These are phyloP conservation scores for Coptodon rendalli DNA, from an alignment of 2,113 vertebrate species.

Conservation along the genomic window DNA sequence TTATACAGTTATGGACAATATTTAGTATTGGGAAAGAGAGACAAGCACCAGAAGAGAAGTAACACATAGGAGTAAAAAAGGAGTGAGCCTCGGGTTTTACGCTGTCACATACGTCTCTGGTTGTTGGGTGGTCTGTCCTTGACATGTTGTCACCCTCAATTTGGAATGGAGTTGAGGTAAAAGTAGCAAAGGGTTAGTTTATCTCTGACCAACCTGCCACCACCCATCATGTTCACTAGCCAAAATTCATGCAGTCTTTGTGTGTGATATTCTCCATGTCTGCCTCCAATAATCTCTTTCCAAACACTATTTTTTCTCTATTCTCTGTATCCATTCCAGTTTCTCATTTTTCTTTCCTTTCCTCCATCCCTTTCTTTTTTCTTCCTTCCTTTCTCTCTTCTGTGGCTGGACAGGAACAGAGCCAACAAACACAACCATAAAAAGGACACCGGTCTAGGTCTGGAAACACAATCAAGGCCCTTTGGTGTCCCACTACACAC, in stretches of 20 bases:
- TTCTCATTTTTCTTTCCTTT: background rate
- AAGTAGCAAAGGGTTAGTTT: background rate
- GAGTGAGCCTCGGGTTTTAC: background rate
- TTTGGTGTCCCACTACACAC: conserved; percentile 27
- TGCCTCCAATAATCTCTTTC: background rate
- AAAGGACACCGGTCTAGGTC: conserved; percentile 64
- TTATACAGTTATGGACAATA: background rate
- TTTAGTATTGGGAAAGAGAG: background rate
- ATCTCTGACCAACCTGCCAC: conserved; percentile 11
- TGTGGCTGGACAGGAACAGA: conserved; percentile 42
- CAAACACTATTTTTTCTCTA: background rate
- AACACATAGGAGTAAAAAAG: background rate
- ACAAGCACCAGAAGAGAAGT: background rate
- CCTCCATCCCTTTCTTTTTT: background rate
- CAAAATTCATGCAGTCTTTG: background rate
- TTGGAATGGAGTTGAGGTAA: background rate
- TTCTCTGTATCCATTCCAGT: conserved; percentile 12
- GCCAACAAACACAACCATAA: conserved; percentile 73
- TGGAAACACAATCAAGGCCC: conserved; percentile 68
- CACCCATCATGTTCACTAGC: background rate
- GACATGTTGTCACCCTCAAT: background rate
- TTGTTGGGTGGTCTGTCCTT: background rate
- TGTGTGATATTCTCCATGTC: background rate
- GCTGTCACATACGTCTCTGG: conserved; percentile 6
- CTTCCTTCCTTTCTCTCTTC: background rate